Conservation (phyloP, 2,797 vertebrate genomes). For the Ataeniobius toweri region DNA sequence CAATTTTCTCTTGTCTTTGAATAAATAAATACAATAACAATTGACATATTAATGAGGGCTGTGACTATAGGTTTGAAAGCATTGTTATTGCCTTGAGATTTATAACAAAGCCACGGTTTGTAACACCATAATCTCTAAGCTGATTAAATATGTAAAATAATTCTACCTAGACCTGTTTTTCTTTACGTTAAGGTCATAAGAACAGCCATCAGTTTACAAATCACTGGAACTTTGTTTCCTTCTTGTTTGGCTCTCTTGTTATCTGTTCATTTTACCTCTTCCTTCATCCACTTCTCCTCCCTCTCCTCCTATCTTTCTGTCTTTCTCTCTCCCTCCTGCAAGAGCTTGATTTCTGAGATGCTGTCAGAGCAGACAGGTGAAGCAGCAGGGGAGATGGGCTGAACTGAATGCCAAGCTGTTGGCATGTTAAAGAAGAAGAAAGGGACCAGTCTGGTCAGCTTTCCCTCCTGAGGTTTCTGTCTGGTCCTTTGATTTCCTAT, state of each 20-base stretch:
- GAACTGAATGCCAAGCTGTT: constrained; percentile 58
- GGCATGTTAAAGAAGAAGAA: constrained; percentile 52
- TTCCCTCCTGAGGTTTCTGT: constrained; percentile 61
- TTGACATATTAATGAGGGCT: not conserved
- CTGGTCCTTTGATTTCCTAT: constrained; percentile 60
- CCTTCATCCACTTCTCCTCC: constrained; percentile 25
- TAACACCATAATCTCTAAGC: not conserved
- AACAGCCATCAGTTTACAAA: constrained; percentile 16
- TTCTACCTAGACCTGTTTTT: not conserved
- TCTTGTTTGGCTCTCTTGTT: constrained; percentile 9
- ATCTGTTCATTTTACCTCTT: constrained; percentile 24
- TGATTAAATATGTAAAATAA: constrained; percentile 6
- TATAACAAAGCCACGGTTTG: constrained; percentile 1
- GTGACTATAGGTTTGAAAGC: not conserved
- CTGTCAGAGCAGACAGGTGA: constrained; percentile 74
- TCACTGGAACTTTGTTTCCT: constrained; percentile 42
- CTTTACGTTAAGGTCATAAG: not conserved
- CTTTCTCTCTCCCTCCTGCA: constrained; percentile 57
- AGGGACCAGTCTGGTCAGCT: constrained; percentile 49
- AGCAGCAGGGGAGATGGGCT: constrained; percentile 62
- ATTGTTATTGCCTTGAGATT: no score
- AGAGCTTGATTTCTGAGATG: constrained; percentile 66
- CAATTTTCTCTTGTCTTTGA: not conserved
- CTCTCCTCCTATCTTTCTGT: constrained; percentile 45
- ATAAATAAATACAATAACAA: not conserved